Evolutionary conservation across 2,797 vertebrate genomes (phyloP), one percentile per base, ranked within the genome.

Genomic region (Numenius phaeopus): DNA sequence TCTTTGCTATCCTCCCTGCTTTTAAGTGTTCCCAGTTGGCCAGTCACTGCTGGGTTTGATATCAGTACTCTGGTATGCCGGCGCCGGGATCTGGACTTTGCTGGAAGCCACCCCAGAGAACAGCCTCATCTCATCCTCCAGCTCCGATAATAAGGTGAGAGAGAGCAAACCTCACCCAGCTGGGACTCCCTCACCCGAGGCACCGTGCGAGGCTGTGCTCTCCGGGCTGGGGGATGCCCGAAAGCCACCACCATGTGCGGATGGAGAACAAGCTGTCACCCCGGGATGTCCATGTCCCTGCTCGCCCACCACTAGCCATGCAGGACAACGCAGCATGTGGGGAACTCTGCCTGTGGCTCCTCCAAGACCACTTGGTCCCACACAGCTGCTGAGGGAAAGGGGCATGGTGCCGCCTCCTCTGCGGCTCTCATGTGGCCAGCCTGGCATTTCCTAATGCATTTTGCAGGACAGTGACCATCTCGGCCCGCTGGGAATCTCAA

Each of bases 191-290:
- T 64, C 1, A 0, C 30, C n/a, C 3, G 0, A 42, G 54, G 27
- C 30, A 37, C 30, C 0, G 2, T 3, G 3, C 1, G 2, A 65
- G 52, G 47, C 47, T 8, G 23, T 34, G 30, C 12, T 54, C 50
- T n/a, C 16, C 1, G 2, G 46, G 49, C 61, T 42, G 47, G 34
- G 54, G 30, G n/a, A 67, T 27, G 27, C 39, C 47, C 22, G 0
- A 57, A 82, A 44, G 21, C 52, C 19, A 9, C n/a, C 0, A 0
- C 37, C 5, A 19, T 0, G 0, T 5, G 32, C 1, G 5, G 87
- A 12, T 50, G 47, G 66, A 73, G 73, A 39, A 69, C 39, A 54
- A 75, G n/a, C 4, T 54, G 50, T 42, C 57, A 70, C 27, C 37
- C 8, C 1, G 2, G 44, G 44, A 64, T 37, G 61, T 34, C 47